Conservation (phyloP, 2,888 invertebrate species). For the Amphimallon solstitiale region DNA sequence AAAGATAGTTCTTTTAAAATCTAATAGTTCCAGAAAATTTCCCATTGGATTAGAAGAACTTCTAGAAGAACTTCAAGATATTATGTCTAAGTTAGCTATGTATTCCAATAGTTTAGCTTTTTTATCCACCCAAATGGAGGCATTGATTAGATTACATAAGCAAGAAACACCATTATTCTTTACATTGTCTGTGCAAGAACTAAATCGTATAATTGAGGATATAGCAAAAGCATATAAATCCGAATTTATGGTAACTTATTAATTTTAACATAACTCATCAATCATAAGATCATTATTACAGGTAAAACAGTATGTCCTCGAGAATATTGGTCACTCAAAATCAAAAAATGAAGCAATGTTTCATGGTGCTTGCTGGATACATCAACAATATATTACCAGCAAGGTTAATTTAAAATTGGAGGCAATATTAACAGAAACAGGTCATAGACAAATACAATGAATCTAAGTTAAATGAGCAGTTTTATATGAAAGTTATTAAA, state of each 20-base stretch:
- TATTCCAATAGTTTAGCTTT: conserved; percentile 51
- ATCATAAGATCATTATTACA: conserved; percentile 10
- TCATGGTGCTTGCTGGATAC: conserved; percentile 63
- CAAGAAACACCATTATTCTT: conserved; percentile 56
- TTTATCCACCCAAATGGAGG: conserved; percentile 54
- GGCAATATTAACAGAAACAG: conserved; percentile 59
- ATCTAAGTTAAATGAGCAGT: too few species aligned
- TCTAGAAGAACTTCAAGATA: conserved; percentile 50
- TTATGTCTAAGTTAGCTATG: conserved; percentile 50
- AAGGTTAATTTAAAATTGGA: conserved; percentile 56
- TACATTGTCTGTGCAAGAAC: conserved; percentile 52
- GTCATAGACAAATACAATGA: conserved; percentile 58
- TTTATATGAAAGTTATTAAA: not conserved
- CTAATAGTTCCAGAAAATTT: conserved; percentile 49
- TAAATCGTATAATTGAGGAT: conserved; percentile 50
- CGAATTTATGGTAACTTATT: conserved; percentile 59
- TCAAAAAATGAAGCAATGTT: conserved; percentile 62
- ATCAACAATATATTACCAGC: conserved; percentile 61
- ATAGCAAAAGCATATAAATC: conserved; percentile 59
- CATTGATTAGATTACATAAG: conserved; percentile 56
- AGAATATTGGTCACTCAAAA: conserved; percentile 62
- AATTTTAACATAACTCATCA: conserved; percentile 6
- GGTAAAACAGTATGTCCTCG: conserved; percentile 57
- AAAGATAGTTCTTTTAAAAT: conserved; percentile 58
- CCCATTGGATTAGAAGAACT: conserved; percentile 48